These are phyloP conservation scores for Sebastes diaconus DNA, from an alignment of 2,797 vertebrate species.

Conservation along the genomic window DNA sequence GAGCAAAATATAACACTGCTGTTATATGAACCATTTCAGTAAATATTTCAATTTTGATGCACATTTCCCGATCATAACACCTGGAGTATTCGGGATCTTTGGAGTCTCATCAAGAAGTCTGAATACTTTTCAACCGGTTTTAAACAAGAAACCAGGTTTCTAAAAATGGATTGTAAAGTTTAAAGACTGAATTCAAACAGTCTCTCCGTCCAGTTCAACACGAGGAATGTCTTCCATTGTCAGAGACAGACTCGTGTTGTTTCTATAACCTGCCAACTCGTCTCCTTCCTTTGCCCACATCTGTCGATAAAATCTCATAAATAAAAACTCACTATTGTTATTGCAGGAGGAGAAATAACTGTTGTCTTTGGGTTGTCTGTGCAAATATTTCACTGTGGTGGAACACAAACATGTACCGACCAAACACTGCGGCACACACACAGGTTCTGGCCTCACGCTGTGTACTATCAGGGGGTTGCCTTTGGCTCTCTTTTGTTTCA, in stretches of 20 bases:
- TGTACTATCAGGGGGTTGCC: conserved; percentile 2
- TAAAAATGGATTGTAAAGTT: background rate
- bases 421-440: conserved; percentile 39
- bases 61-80: background rate
- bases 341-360: conserved; percentile 9
- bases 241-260: background rate
- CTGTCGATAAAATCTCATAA: conserved; percentile 30
- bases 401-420: conserved; percentile 33
- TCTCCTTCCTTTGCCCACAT: conserved; percentile 12
- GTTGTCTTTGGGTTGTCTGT: conserved; percentile 24
- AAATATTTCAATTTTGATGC: background rate
- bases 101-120: background rate
- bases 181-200: background rate
- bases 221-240: conserved; percentile 18
- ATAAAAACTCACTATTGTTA: conserved; percentile 41
- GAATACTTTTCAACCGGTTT: background rate
- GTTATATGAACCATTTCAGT: background rate
- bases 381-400: conserved; percentile 34
- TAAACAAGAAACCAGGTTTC: background rate
- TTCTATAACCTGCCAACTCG: conserved; percentile 10
- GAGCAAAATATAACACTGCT: background rate
- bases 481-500: conserved; percentile 22
- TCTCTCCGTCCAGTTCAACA: background rate
- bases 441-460: conserved; percentile 20
- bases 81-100: background rate